phyloP scores from a whole-genome alignment of 2,888 invertebrate species.

The Erebia epiphron region DNA sequence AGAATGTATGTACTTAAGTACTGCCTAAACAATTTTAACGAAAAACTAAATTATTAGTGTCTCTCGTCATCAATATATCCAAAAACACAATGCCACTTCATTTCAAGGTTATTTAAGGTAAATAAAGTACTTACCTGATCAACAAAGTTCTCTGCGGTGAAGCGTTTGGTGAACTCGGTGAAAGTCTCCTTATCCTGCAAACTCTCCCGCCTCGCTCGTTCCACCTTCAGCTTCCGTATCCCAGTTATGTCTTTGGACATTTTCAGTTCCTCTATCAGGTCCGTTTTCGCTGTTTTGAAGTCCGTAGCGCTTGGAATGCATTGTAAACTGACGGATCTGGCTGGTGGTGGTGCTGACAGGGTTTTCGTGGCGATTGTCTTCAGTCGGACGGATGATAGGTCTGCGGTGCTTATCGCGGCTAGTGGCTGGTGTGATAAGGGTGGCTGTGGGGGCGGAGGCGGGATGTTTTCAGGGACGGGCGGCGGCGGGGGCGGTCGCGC shows the following conservation, averaged over 20 bases:
- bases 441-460: conserved; percentile 67
- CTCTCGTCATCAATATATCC: not conserved
- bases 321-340: conserved; percentile 89
- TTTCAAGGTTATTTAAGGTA: not conserved
- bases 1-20: conserved; percentile 40
- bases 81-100: conserved; percentile 35
- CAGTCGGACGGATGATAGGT: conserved; percentile 92
- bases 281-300: conserved; percentile 90
- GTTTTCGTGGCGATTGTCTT: conserved; percentile 90
- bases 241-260: conserved; percentile 96
- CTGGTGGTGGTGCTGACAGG: conserved; percentile 88
- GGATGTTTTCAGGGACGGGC: conserved; percentile 67
- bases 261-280: conserved; percentile 95
- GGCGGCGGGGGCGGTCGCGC: conserved; percentile 84
- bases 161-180: conserved; percentile 92
- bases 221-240: conserved; percentile 96
- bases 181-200: conserved; percentile 92
- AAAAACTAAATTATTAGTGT: no score
- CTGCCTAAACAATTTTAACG: not conserved
- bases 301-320: conserved; percentile 86
- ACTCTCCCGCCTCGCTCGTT: conserved; percentile 92
- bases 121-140: conserved; percentile 88
- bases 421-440: conserved; percentile 85
- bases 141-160: conserved; percentile 93
- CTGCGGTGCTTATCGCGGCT: conserved; percentile 94